Base-by-base conservation (phyloP, 2,888 invertebrate genomes). In the Molorchus minor region DNA sequence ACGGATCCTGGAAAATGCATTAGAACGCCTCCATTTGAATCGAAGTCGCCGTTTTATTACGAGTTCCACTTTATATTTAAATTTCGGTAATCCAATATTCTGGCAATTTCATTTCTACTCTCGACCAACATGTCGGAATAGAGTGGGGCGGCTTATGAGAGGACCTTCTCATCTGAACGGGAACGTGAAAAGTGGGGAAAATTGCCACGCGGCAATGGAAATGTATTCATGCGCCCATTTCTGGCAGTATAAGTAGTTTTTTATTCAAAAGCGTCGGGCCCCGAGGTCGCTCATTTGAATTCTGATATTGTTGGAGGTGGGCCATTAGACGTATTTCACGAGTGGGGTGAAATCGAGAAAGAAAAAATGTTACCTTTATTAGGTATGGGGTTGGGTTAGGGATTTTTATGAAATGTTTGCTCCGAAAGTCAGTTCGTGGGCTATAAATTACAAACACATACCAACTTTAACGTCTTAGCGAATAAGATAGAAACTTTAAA, bases 51-150 rank as follows among this genome's bases (percentile, higher is more conserved):
- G 71, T 75, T 73, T 75, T 74, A 75, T 75, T 73, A 71, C 73
- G 64, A 75, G 72, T 78, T 76, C 79, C 79, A 79, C 80, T 80
- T 79, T 80, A 80, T 80, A 80, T 80, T 80, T 79, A 80, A 80
- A 80, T 80, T 79, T 72, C 71, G 67, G 77, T 72, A 76, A 79
- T 79, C 77, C 79, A 79, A 80, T 80, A 79, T 79, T 79, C 79
- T 73, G 74, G 77, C 79, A 80, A 80, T 80, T 80, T 80, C 79
- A 77, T 77, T 76, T 75, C 76, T 68, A 69, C 70, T 62, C 58
- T 54, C 64, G 55, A 67, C 67, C 67, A 68, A 67, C 70, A 65
- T 68, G 68, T 62, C 61, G 61, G 64, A 68, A 68, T 67, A 62
- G 70, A 68, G 58, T 68, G 66, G 69, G 68, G 68, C 65, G 62